A percentile compares a stretch with the other conserved stretches of the same genome.
Evolutionary conservation across 2,797 vertebrate species (phyloP).

Genomic region (Hydrophis major): DNA sequence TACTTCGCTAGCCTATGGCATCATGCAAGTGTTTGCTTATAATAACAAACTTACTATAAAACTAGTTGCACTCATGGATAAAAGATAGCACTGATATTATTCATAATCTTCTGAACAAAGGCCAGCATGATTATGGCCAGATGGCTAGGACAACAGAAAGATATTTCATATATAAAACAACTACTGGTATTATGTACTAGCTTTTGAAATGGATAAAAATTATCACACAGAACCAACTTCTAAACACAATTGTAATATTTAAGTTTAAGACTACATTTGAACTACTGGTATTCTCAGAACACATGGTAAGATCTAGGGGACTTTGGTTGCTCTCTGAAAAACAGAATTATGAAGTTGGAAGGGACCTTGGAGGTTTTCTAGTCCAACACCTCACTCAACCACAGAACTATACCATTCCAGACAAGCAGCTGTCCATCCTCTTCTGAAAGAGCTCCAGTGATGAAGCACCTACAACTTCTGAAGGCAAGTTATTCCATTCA

Average conservation of each 20-base stretch:
- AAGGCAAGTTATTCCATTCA: background rate
- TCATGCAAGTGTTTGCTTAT: background rate
- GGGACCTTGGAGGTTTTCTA: background rate
- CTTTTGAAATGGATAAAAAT: background rate
- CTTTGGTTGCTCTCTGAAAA: background rate
- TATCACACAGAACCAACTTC: background rate
- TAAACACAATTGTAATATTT: background rate
- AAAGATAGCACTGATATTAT: background rate
- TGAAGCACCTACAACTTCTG: background rate
- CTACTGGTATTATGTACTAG: background rate
- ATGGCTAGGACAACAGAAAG: background rate
- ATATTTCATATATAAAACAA: background rate
- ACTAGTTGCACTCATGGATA: background rate
- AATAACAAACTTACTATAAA: background rate
- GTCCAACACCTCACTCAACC: background rate
- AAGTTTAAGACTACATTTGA: background rate
- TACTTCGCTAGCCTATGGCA: too few species aligned
- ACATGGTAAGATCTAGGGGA: background rate
- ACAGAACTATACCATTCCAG: background rate
- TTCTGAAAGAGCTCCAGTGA: background rate
- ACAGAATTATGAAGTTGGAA: background rate
- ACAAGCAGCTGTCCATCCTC: background rate
- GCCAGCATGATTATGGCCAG: background rate
- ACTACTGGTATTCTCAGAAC: background rate
- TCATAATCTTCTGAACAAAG: background rate